These are phyloP conservation scores for Cydia strobilella DNA, from an alignment of 1,140 invertebrate genomes.

Conservation along the genomic window DNA sequence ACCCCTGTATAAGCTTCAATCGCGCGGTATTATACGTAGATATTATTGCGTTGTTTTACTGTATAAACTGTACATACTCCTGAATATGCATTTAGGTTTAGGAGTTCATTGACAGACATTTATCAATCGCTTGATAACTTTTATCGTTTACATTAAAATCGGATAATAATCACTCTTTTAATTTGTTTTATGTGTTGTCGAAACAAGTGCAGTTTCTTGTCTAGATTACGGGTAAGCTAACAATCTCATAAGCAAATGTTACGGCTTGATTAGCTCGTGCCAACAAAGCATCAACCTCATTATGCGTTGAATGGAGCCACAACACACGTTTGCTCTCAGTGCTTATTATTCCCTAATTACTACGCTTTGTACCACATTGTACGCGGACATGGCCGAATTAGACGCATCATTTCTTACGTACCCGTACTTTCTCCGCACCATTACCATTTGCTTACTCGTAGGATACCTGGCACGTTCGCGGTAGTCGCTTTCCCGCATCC, in stretches of 20 bases:
- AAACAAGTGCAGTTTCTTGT: slow-evolving; percentile 18
- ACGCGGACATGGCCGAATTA: slow-evolving; percentile 38
- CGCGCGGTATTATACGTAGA: background rate
- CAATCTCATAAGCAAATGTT: slow-evolving; percentile 18
- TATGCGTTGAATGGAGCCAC: slow-evolving; percentile 30
- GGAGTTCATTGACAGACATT: background rate
- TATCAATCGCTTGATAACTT: no score
- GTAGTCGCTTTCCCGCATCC: background rate
- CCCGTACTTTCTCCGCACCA: slow-evolving; percentile 37
- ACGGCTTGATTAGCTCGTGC: slow-evolving; percentile 24
- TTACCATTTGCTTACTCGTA: slow-evolving; percentile 30
- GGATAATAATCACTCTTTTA: background rate
- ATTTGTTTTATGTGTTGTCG: background rate
- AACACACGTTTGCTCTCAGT: slow-evolving; percentile 37
- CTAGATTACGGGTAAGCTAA: slow-evolving; percentile 14
- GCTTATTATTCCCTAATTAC: slow-evolving; percentile 50
- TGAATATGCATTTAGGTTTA: background rate
- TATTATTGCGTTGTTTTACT: background rate
- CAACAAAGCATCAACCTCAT: slow-evolving; percentile 40
- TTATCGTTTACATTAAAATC: no score
- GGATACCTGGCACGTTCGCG: slow-evolving; percentile 3
- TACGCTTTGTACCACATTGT: slow-evolving; percentile 41
- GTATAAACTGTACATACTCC: no score
- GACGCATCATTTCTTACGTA: slow-evolving; percentile 45
- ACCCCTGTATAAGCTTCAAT: background rate